Base-by-base conservation (phyloP, 2,113 vertebrate species). In the Phalacrocorax pelagicus region DNA sequence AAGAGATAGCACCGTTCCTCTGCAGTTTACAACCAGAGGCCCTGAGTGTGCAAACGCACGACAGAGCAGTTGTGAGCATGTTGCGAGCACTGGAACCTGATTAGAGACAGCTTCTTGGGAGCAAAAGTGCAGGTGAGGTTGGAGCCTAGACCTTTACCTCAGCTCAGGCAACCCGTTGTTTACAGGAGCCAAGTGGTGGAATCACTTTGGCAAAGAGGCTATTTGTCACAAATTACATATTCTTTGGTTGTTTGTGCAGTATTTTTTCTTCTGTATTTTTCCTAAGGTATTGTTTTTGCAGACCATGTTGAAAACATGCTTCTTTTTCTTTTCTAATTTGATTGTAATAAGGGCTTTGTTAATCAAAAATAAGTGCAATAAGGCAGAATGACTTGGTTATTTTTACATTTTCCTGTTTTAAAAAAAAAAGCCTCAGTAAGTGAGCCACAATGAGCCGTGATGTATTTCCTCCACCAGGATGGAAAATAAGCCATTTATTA, bases 401-500 rank as follows among this genome's bases (percentile, higher is more conserved):
- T 99, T 99, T 99, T 99, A 98, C 98, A 98, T 98, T 99, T 99
- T 99, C 99, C 99, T 99, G 99, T 99, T 95, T 98, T 98, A 99
- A 99, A 94, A 94, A 82, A 90, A 88, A 90, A 98, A 98, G 95
- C 94, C 97, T 96, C 90, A 93, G 96, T 85, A 97, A 96, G 96
- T 95, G 98, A 98, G 98, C 99, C 98, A 99, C 99, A 99, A 99
- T 99, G 98, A 99, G 98, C 98, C 92, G 87, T 99, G 99, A 99
- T 99, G 99, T 99, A 99, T 99, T 99, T 99, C 99, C 99, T 99
- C 98, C 97, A 97, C 94, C 97, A 98, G 98, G 98, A 98, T 99
- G 99, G 99, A 99, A 99, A 99, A 99, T 98, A 99, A 98, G 98
- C 98, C 98, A 98, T 99, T 99, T 99, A 98, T 99, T 99, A 98